Conservation (phyloP, 64 coral and sea anemone species). For the Montipora efflorescens region DNA sequence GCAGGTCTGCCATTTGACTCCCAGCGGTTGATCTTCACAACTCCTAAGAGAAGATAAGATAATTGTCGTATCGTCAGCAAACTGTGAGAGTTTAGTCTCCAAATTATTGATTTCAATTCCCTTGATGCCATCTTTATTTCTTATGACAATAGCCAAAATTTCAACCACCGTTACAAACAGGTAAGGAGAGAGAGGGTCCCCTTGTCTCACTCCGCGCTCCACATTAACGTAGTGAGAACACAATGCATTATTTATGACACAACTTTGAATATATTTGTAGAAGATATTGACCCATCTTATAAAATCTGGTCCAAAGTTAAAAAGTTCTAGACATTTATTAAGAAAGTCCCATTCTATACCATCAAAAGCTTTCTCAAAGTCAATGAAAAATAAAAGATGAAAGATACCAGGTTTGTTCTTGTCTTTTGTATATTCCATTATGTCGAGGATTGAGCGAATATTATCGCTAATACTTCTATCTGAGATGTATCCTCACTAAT, state of each 20-base stretch:
- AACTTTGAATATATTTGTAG: not conserved
- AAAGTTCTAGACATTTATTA: too few species aligned
- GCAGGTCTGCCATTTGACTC: too few species aligned
- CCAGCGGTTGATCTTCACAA: too few species aligned
- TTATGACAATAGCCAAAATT: not conserved
- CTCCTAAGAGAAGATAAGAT: not conserved
- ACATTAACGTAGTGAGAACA: not conserved
- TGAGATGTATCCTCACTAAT: not conserved
- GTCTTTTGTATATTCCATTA: not conserved
- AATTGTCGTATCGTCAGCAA: not conserved
- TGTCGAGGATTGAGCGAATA: conserved; percentile 1
- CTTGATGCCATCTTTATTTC: not conserved
- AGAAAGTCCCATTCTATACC: not conserved
- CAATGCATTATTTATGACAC: not conserved
- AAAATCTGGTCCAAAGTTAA: too few species aligned
- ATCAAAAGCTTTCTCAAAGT: not conserved
- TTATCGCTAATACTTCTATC: not conserved
- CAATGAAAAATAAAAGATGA: not conserved
- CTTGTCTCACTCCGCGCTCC: conserved; percentile 6
- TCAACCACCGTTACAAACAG: conserved; percentile 20
- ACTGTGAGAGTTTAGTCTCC: not conserved
- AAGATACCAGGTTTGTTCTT: not conserved
- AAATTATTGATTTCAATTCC: conserved; percentile 3
- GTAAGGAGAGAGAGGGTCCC: conserved; percentile 6
- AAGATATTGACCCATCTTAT: not conserved